Evolutionary conservation across 2,888 invertebrate genomes (phyloP), one percentile per base, ranked within the genome.

Genomic region (Chrysolina oricalcia): DNA sequence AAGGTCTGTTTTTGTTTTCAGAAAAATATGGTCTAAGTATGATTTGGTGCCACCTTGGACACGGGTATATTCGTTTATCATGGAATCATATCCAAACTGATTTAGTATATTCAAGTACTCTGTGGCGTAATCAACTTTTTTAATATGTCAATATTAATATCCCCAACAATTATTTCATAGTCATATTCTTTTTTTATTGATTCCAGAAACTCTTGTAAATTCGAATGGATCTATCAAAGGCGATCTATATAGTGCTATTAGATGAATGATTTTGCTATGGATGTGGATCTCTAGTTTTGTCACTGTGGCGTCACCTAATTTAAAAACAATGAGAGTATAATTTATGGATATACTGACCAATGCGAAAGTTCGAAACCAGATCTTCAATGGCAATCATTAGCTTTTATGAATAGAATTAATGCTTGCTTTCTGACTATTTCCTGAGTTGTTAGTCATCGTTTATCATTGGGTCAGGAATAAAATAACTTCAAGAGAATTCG

Each of bases 71-170:
- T 48, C n/a, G 48, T 48, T 48, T 48, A 48, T 48, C 48, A 48
- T 48, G 13, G 48, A 48, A 48, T 4, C 48, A 48, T 48, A 48
- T 48, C 48, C 48, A n/a, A n/a, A n/a, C n/a, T n/a, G n/a, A n/a
- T n/a, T n/a, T n/a, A n/a, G n/a, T n/a, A n/a, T n/a, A n/a, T 13
- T 48, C 11, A 48, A 15, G 15, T 48, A 48, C 13, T 48, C 48
- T 48, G 48, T 48, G 48, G 48, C n/a, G n/a, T 48, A 48, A 48
- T 48, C 48, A 48, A 48, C 48, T 48, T 48, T 48, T 15, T 48
- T 48, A 13, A 48, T 48, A 48, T 48, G 48, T 48, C 48, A 13
- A 48, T 48, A 40, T 48, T 48, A 4, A 48, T 48, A 48, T 48
- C 48, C 13, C 48, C n/a, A 6, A 48, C 48, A 48, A 48, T 48